Evolutionary conservation across 2,797 vertebrate genomes (phyloP), one percentile per base, ranked within the genome.

Genomic region (Megalops cyprinoides): DNA sequence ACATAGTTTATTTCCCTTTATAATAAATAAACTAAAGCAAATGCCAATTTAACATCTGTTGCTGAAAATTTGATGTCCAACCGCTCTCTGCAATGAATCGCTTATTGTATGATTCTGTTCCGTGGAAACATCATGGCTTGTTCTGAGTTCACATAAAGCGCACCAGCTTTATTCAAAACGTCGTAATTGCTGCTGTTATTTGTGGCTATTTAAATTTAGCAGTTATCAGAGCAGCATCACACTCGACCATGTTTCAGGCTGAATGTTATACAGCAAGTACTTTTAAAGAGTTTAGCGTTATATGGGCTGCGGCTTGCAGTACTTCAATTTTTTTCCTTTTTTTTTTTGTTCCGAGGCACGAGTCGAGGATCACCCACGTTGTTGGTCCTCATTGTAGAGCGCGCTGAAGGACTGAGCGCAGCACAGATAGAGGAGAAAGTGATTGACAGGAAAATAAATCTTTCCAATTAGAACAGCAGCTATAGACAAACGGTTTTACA

Each of bases 351-450:
- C 58, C 6, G 65, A 69, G 65, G 39, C 67, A 71, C 67, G 67
- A 71, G 67, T 34, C 65, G 6, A 7, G 67, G 67, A 71, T 71
- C 67, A 71, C 67, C 67, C 67, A 71, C 67, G 67, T 71, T n/a
- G 67, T 71, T n/a, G 67, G 39, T 65, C 18, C 18, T 53, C 51
- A 53, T 14, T 53, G 51, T 53, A 18, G 51, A 8, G 51, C 15
- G 31, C 28, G 31, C 60, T 34, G 60, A 65, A 31, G 60, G 31
- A 65, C 44, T n/a, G n/a, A n/a, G n/a, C n/a, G n/a, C 67, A 71
- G 39, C 67, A 42, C 18, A 71, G 34, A 42, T 65, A 7, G n/a
- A 69, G 15, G 20, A 69, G 65, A 69, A 69, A 69, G 65, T 23
- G 65, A 44, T 42, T 15, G 18, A 42, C 37, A 23, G 1, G 44